Evolutionary conservation across 2,888 invertebrate species (phyloP).

Genomic region (Hydriomena furcata): DNA sequence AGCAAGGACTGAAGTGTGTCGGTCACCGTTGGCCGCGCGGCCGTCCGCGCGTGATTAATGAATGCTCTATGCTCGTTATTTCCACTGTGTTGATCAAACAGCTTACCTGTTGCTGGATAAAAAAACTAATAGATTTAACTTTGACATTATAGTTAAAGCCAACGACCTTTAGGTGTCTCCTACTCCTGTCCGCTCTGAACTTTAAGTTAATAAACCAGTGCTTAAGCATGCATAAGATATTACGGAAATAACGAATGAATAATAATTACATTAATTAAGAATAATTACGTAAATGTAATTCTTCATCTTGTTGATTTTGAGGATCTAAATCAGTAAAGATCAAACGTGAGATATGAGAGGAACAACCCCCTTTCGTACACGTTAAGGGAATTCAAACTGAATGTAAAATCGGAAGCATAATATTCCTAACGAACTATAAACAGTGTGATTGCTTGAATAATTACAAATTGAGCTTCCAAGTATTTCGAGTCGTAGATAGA

Average conservation of each 20-base stretch:
- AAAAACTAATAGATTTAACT: conserved; percentile 2
- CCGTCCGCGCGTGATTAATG: conserved; percentile 51
- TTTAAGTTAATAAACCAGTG: too few species aligned
- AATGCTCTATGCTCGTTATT: conserved; percentile 41
- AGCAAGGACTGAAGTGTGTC: conserved; percentile 27
- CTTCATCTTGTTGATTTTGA: too few species aligned
- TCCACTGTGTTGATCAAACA: conserved; percentile 50
- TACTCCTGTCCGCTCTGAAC: too few species aligned
- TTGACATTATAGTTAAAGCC: background rate
- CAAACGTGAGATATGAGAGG: background rate
- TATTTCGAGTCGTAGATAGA: conserved; percentile 16
- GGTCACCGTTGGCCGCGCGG: conserved; percentile 27
- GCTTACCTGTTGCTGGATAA: conserved; percentile 48
- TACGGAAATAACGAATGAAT: too few species aligned
- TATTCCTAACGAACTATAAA: conserved; percentile 17
- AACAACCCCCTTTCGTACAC: background rate
- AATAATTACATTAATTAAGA: too few species aligned
- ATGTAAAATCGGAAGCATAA: conserved; percentile 10
- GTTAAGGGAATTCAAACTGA: conserved; percentile 3
- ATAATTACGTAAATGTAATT: too few species aligned
- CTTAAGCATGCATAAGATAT: too few species aligned
- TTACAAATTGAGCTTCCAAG: conserved; percentile 23
- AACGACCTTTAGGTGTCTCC: background rate
- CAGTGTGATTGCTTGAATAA: conserved; percentile 18
- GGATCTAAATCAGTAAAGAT: background rate